Base-by-base conservation (phyloP, 2,797 vertebrate genomes). In the Nothura maculosa region DNA sequence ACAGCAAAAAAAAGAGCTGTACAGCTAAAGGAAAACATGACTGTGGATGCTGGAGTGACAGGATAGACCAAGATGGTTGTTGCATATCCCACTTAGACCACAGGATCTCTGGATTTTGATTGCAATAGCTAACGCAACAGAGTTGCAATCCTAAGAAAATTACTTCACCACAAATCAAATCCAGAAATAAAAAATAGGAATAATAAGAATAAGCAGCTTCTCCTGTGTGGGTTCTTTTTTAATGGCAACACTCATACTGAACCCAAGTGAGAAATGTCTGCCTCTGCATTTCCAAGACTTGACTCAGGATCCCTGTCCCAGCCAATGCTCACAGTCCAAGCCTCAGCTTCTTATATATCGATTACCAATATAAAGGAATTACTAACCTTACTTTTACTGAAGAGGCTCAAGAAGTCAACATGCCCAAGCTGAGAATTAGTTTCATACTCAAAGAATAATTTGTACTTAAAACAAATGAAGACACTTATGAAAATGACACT, bases 361-460 rank as follows among this genome's bases (percentile, higher is more conserved):
- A 76, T 67, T 57, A 76, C 0, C 40, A 15, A 69, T 24, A 34
- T 4, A 63, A 69, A 12, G 9, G 42, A 79, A 79, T 88, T 28
- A 0, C 10, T 57, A 73, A 79, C 10, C 40, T 79, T 61, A 15
- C 36, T 81, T 36, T 73, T 92, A 84, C 2, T 57, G 9, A 79
- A 28, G 42, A 90, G 85, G 92, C 93, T 96, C 90, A 96, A 95
- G 94, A 96, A 93, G 84, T 69, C 94, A 96, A 96, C 84, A 76
- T 34, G 64, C 20, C 55, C 90, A 47, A 81, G 77, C 43, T 47
- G 52, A 87, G 21, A 82, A 69, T 89, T 80, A 92, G 85, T 86
- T 72, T 88, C 34, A 87, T 64, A 83, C 7, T 55, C 19, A 85
- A 89, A 95, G 72, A 89, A 74, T 54, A 94, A 76, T 36, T 91